Evolutionary conservation across 2,797 vertebrate species (phyloP).

Genomic region (Anas capensis): DNA sequence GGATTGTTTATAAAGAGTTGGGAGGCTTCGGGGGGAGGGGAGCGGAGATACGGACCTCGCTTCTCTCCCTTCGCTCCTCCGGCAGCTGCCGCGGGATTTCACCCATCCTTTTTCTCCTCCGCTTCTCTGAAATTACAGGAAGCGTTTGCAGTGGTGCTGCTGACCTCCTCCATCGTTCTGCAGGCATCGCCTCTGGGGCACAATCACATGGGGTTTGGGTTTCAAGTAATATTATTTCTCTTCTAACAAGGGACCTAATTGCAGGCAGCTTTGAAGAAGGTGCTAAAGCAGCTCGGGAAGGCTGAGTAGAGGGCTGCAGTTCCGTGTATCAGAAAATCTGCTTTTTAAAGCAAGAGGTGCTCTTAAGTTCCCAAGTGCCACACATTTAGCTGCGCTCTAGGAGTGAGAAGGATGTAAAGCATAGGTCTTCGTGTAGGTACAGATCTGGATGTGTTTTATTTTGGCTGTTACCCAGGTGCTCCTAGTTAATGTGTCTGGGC

Average conservation of each 20-base stretch:
- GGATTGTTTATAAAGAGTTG: slow-evolving; percentile 2
- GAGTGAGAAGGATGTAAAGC: slow-evolving; percentile 31
- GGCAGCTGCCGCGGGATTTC: slow-evolving; percentile 62
- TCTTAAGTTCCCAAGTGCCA: neutral
- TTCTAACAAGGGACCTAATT: slow-evolving; percentile 33
- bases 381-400: neutral
- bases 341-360: neutral
- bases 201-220: slow-evolving; percentile 33
- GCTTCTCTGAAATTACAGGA: slow-evolving; percentile 58
- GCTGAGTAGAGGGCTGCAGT: neutral
- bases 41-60: neutral
- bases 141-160: slow-evolving; percentile 40
- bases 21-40: slow-evolving; percentile 26
- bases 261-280: slow-evolving; percentile 37
- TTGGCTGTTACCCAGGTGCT: slow-evolving; percentile 72
- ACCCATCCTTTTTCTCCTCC: slow-evolving; percentile 39
- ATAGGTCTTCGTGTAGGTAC: neutral
- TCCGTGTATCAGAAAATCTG: neutral
- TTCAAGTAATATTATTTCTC: slow-evolving; percentile 46
- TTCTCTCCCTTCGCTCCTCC: neutral
- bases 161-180: slow-evolving; percentile 51
- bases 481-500: slow-evolving; percentile 74
- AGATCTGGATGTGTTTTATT: slow-evolving; percentile 64
- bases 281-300: neutral
- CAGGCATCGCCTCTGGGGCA: slow-evolving; percentile 51